These are phyloP conservation scores for Panthera leo DNA, from an alignment of 2,113 vertebrate species.

Conservation along the genomic window DNA sequence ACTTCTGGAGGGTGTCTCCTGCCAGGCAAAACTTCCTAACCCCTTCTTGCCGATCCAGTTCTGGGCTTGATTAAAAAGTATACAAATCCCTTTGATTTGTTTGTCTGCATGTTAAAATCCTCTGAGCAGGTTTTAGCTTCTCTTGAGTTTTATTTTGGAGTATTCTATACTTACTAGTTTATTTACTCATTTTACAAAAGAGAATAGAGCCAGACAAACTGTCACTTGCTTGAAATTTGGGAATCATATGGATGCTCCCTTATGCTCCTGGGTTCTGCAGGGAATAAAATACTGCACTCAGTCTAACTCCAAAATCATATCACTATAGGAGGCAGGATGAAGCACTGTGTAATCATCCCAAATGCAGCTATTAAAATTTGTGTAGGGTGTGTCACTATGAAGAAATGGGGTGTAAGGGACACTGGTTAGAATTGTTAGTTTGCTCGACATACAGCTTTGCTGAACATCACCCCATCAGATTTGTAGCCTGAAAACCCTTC, in stretches of 20 bases:
- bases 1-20: not conserved
- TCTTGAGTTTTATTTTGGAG: slow-evolving; percentile 1
- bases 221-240: not conserved
- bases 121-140: not conserved
- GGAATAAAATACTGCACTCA: not conserved
- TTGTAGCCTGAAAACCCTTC: not conserved
- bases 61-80: not conserved
- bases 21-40: not conserved
- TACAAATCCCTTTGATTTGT: not conserved
- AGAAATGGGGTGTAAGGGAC: not conserved
- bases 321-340: not conserved
- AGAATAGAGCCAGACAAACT: not conserved
- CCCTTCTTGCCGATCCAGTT: not conserved
- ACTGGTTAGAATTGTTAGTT: not conserved
- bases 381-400: not conserved
- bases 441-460: not conserved
- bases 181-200: not conserved
- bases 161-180: not conserved
- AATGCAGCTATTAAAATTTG: not conserved
- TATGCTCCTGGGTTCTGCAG: not conserved
- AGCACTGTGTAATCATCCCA: not conserved
- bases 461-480: not conserved
- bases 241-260: not conserved
- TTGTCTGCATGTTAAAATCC: not conserved
- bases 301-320: not conserved